These are phyloP conservation scores for Cryptosula pallasiana DNA, from an alignment of 2,888 invertebrate species.

Conservation along the genomic window DNA sequence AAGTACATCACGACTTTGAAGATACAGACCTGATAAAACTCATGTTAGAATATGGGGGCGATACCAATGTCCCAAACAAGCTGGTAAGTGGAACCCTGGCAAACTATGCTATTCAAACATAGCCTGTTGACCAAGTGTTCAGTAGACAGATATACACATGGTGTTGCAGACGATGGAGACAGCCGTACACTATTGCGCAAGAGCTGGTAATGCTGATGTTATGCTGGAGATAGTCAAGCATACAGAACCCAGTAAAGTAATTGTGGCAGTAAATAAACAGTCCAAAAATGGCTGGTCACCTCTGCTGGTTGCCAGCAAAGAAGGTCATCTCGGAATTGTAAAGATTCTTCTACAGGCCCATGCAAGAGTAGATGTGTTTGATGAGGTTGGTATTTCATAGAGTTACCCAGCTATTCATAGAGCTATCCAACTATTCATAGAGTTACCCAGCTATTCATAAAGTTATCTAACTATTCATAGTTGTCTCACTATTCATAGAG, in stretches of 20 bases:
- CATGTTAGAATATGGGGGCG: slow-evolving; percentile 84
- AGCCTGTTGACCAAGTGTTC: too few relatives aligned
- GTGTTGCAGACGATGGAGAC: slow-evolving; percentile 73
- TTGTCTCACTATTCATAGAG: too few relatives aligned
- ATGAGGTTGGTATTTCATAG: slow-evolving; percentile 71
- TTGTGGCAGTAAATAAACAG: slow-evolving; percentile 88
- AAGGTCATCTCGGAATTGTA: slow-evolving; percentile 91
- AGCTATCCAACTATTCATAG: too few relatives aligned
- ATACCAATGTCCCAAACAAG: slow-evolving; percentile 77
- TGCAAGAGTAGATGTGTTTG: slow-evolving; percentile 97
- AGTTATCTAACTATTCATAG: too few relatives aligned
- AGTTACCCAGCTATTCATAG: too few relatives aligned
- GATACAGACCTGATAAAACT: slow-evolving; percentile 77
- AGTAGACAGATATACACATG: too few relatives aligned
- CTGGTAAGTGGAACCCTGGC: too few relatives aligned
- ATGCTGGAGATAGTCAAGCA: slow-evolving; percentile 87
- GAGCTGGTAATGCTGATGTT: slow-evolving; percentile 91
- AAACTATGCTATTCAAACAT: too few relatives aligned
- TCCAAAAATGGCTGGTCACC: slow-evolving; percentile 90
- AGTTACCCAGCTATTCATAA: too few relatives aligned
- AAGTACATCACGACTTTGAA: slow-evolving; percentile 70
- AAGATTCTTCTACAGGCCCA: slow-evolving; percentile 77
- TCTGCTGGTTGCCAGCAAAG: slow-evolving; percentile 86
- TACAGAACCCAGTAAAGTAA: slow-evolving; percentile 82
- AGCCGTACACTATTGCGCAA: slow-evolving; percentile 89